Conservation (phyloP, 2,113 vertebrate genomes). For the Carollia perspicillata region DNA sequence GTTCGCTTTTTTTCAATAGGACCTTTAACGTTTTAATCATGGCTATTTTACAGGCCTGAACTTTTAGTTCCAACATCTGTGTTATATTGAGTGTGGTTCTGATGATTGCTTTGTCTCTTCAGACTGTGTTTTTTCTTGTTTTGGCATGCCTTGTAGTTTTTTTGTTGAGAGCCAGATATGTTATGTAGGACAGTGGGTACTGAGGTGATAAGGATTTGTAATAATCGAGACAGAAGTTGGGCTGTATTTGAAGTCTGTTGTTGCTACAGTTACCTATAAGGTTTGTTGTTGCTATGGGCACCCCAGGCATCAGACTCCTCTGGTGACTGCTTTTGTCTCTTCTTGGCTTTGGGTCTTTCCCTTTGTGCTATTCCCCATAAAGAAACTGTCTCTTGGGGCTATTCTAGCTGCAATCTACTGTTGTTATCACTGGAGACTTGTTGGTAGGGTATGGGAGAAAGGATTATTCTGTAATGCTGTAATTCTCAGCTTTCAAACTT, state of each 20-base stretch:
- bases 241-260: neutral
- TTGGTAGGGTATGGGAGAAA: neutral
- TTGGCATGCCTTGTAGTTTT: neutral
- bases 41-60: too few species aligned
- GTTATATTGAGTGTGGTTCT: too few species aligned
- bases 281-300: neutral
- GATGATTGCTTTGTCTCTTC: too few species aligned
- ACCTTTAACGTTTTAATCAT: too few species aligned
- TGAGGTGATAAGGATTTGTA: neutral
- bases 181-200: neutral
- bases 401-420: neutral
- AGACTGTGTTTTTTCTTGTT: neutral
- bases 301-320: neutral
- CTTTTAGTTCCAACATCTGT: too few species aligned
- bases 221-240: neutral
- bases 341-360: neutral
- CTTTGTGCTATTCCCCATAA: neutral
- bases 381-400: neutral
- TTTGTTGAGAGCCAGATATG: neutral
- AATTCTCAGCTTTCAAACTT: neutral
- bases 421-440: neutral
- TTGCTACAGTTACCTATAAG: neutral
- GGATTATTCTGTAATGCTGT: neutral
- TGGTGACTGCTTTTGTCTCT: neutral
- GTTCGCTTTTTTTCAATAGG: neutral